phyloP scores from a whole-genome alignment of 1,140 invertebrate genomes.

The Palaemon carinicauda region DNA sequence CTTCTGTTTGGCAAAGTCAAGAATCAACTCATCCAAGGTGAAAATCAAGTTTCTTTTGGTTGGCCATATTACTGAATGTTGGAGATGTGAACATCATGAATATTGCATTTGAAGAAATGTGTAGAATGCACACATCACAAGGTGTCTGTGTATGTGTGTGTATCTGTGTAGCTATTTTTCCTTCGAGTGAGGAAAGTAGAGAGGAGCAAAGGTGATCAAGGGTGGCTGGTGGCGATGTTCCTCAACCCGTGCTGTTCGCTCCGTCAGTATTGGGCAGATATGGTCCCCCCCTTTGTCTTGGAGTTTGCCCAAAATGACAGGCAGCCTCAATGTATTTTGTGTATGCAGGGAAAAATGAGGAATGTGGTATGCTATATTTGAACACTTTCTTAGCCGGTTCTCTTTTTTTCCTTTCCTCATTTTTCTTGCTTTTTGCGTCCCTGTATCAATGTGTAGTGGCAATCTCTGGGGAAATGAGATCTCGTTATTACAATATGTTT shows the following conservation, averaged over 20 bases:
- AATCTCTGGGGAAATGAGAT: slow-evolving; percentile 60
- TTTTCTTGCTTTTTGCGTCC: slow-evolving; percentile 63
- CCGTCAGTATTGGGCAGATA: slow-evolving; percentile 52
- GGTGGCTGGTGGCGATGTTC: neutral
- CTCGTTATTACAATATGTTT: slow-evolving; percentile 62
- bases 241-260: slow-evolving; percentile 18
- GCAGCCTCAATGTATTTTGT: slow-evolving; percentile 57
- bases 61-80: no score
- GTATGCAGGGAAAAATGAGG: slow-evolving; percentile 57
- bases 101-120: no score
- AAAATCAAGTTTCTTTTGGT: no score
- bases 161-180: slow-evolving; percentile 6
- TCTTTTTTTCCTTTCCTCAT: slow-evolving; percentile 41
- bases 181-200: neutral
- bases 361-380: slow-evolving; percentile 44
- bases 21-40: no score
- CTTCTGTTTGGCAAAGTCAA: no score
- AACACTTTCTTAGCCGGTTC: slow-evolving; percentile 39
- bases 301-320: slow-evolving; percentile 57
- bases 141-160: neutral
- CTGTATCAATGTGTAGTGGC: slow-evolving; percentile 59
- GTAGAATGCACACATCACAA: no score
- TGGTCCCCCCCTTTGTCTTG: slow-evolving; percentile 51
- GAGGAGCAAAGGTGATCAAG: neutral
- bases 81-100: no score